Evolutionary conservation across 2,113 vertebrate species (phyloP), one percentile per base, ranked within the genome.

Genomic region (Muntiacus muntjak): DNA sequence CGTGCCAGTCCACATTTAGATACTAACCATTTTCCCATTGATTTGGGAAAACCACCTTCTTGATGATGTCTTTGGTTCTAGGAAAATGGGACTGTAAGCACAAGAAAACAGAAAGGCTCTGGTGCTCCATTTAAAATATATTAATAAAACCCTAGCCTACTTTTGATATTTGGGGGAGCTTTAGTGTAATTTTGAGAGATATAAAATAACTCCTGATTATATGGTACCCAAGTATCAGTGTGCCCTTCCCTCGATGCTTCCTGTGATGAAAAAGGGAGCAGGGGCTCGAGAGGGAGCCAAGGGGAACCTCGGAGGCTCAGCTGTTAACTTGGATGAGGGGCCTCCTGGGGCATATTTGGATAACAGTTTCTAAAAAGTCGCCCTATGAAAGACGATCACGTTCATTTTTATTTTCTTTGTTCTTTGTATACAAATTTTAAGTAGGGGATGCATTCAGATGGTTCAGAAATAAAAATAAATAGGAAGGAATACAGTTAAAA

Each of bases 51-150:
- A 88, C 76, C 47, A 92, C 64, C 25, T 67, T 67, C 36, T 93
- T 62, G 43, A n/a, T 95, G 54, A 76, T 91, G 23, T 74, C 60
- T 95, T 95, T 95, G 60, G 54, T 93, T 14, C 82, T 91, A 86
- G 78, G 15, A 86, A 96, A 97, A 90, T 50, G 64, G 89, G 57
- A 64, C 15, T 62, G 23, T 60, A 92, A 94, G 89, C 52, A 67
- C 8, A 52, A 52, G 50, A 57, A 82, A 87, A 74, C 40, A 64
- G 54, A 88, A 91, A 89, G 23, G 3, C 16, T n/a, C 25, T 60
- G 5, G 33, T 55, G 54, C 33, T 87, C 21, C 33, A 71, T 84
- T 92, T 87, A 93, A 94, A 95, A 55, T 28, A 28, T 76, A 43
- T 26, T 26, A 76, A 43, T 43, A 9, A 50, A 82, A n/a, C 23